Evolutionary conservation across 1,140 invertebrate genomes (phyloP), one percentile per base, ranked within the genome.

Genomic region (Tetragonula clypearis): DNA sequence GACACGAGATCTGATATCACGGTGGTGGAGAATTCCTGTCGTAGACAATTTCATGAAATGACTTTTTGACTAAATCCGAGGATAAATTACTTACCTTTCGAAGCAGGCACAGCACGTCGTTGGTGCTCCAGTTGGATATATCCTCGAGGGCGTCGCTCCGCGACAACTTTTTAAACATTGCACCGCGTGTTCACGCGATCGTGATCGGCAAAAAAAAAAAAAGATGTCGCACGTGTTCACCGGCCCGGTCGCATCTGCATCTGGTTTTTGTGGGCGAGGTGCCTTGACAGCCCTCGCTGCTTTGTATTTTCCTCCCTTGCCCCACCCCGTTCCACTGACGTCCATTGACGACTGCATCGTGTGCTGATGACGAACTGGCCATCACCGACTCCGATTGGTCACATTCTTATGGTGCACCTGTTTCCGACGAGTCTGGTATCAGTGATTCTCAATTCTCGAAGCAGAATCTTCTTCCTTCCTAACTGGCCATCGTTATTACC

Each of bases 71-170:
- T n/a, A 15, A 26, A 17, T 35, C 23, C 21, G n/a, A 87, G 78
- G 88, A n/a, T 35, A 1, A 35, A 35, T 88, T 76, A 88, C 93
- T 94, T 79, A 95, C 94, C 91, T 94, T 95, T 86, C 84, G 89
- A 26, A 95, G 82, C 30, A 94, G 68, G 2, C 82, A 80, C 26
- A 94, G 56, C 65, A 95, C 94, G 6, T 93, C 90, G 11, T 90
- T 83, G 30, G 85, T 94, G 71, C 60, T 90, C 93, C 94, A 95
- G 76, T 82, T 90, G 19, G 92, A 92, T 79, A 94, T 93, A 23
- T 92, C 83, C 41, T 93, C 91, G 65, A 94, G 87, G 74, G 93
- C 93, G 23, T 92, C 90, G 71, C 23, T 72, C 49, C 87, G 88
- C 85, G 92, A 90, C 80, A 87, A 85, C 78, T 87, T 89, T 83